Base-by-base conservation (phyloP, 2,888 invertebrate genomes). In the Drosophila paracracens region DNA sequence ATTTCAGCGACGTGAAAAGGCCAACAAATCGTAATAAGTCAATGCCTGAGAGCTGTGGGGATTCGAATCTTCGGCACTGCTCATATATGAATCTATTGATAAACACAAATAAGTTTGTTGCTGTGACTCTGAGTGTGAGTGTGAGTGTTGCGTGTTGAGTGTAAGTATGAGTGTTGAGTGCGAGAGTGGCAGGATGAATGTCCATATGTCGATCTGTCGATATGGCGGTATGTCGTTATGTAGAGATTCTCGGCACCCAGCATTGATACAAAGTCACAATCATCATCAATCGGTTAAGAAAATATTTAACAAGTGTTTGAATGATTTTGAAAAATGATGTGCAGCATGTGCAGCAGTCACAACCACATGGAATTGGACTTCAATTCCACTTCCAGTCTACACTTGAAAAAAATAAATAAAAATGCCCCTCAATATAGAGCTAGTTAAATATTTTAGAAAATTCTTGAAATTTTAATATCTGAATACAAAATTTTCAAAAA, bases 321-420 rank as follows among this genome's bases (percentile, higher is more conserved):
- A 91, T 91, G 91, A 92, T 91, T 90, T 91, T 92, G 92, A 92
- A 91, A 92, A 92, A 92, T 92, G 89, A 91, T 89, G 84, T 89
- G 85, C 77, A 79, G 70, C 79, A 64, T 76, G 79, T 79, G 78
- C 78, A 65, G 58, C 81, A 71, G 50, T 68, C 43, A 21, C 70
- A 56, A 27, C 31, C 25, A 35, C 33, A 53, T 40, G 52, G 33
- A 52, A 43, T 43, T 27, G 21, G 50, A 27, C 68, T 43, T 56
- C 70, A 56, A 54, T 68, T 53, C 53, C 60, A 52, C 4, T 33
- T 57, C 21, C 43, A 57, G 33, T 16, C n/a, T 48, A 38, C 56
- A 56, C 56, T 56, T 56, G 5, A 38, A 27, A 16, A 56, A 56
- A 53, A 10, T 21, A 7, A 2, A 13, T 13, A 16, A 7, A 25